phyloP scores from a whole-genome alignment of 2,888 invertebrate species.

The Caenorhabditis afra region DNA sequence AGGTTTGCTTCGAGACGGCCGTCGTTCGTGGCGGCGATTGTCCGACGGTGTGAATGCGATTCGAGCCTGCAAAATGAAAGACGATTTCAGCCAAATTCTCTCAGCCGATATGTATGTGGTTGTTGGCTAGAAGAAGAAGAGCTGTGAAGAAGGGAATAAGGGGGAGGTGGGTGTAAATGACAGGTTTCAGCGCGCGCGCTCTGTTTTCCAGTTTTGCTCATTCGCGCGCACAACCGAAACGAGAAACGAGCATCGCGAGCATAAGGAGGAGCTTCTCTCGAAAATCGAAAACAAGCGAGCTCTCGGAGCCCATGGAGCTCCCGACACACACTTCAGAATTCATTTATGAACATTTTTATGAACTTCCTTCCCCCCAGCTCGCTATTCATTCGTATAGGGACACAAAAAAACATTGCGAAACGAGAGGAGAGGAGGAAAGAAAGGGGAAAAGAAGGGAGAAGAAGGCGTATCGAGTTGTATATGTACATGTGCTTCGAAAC shows the following conservation, averaged over 20 bases:
- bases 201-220: too few species aligned
- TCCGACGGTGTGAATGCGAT: constrained; percentile 63
- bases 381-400: constrained; percentile 10
- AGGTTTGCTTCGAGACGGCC: constrained; percentile 24
- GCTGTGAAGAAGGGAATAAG: constrained; percentile 5
- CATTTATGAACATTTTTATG: constrained; percentile 57
- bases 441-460: constrained; percentile 16
- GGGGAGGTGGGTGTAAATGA: constrained; percentile 10
- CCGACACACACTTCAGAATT: constrained; percentile 46
- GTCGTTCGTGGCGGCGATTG: constrained; percentile 48
- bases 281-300: constrained; percentile 21
- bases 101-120: too few species aligned
- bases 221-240: too few species aligned
- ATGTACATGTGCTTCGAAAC: constrained; percentile 46
- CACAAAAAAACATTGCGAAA: constrained; percentile 8
- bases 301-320: background rate
- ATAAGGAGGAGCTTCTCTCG: too few species aligned
- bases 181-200: constrained; percentile 7
- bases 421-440: constrained; percentile 11
- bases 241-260: too few species aligned
- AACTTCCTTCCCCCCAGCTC: constrained; percentile 35
- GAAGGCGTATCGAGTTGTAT: constrained; percentile 48
- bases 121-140: constrained; percentile 22
- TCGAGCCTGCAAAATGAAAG: constrained; percentile 56
- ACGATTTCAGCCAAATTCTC: background rate